Evolutionary conservation across 2,888 invertebrate species (phyloP).

Genomic region (Chironomus riparius): DNA sequence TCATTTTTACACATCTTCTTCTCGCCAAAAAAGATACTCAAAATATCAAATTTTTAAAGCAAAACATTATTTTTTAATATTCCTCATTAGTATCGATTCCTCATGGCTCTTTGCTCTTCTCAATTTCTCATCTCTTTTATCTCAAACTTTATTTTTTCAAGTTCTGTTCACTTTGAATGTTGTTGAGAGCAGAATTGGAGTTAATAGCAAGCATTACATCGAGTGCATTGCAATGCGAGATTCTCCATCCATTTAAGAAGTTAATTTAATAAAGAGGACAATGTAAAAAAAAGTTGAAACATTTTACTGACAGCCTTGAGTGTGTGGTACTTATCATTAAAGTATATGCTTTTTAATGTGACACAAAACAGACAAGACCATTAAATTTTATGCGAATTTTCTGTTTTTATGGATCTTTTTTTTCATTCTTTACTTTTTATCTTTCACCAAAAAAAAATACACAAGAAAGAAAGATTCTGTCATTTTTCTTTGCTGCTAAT

Average conservation of each 20-base stretch:
- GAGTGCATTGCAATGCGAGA: neutral
- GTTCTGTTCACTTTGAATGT: neutral
- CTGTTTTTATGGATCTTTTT: neutral
- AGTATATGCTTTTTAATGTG: neutral
- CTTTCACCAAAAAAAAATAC: neutral
- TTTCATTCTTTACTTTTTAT: neutral
- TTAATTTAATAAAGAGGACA: neutral
- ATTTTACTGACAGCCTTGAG: neutral
- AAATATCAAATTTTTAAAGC: too few relatives aligned
- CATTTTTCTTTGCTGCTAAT: too few relatives aligned
- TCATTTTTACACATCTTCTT: neutral
- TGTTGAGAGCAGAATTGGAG: neutral
- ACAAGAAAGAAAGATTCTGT: neutral
- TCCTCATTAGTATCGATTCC: neutral
- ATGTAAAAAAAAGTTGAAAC: neutral
- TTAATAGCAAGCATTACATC: neutral
- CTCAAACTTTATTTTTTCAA: neutral
- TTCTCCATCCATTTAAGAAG: neutral
- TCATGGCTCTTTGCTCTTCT: neutral
- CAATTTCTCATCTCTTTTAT: neutral
- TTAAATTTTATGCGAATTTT: slow-evolving; percentile 6
- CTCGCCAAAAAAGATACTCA: neutral
- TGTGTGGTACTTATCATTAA: slow-evolving; percentile 6
- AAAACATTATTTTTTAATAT: too few relatives aligned
- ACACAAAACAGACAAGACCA: slow-evolving; percentile 3